phyloP scores from a whole-genome alignment of 2,888 invertebrate species.

The Lissocephala sabroskyi region DNA sequence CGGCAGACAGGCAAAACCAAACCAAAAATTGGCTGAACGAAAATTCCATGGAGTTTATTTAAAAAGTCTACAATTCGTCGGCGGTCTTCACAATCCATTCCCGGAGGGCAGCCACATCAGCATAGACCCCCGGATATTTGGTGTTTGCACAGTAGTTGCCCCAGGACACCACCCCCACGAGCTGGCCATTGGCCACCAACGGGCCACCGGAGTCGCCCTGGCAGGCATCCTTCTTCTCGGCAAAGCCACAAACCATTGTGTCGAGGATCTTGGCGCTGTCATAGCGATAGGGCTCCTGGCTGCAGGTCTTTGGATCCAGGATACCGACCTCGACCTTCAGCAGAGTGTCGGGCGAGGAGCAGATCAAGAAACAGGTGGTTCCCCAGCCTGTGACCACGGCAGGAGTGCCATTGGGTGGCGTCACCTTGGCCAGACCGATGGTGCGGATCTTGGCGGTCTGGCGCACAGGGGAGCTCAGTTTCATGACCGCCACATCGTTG shows the following conservation, averaged over 20 bases:
- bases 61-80: constrained; percentile 26
- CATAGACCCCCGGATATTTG: constrained; percentile 68
- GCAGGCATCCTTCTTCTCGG: constrained; percentile 64
- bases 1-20: no score
- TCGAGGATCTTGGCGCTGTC: constrained; percentile 35
- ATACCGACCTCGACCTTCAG: constrained; percentile 43
- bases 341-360: constrained; percentile 31
- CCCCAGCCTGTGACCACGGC: constrained; percentile 71
- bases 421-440: constrained; percentile 46
- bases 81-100: constrained; percentile 43
- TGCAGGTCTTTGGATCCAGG: constrained; percentile 26
- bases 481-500: constrained; percentile 72
- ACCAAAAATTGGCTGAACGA: no score
- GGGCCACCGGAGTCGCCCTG: constrained; percentile 73
- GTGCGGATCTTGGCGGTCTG: constrained; percentile 37
- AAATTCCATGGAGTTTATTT: background rate
- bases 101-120: constrained; percentile 45
- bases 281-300: constrained; percentile 28
- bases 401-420: constrained; percentile 50
- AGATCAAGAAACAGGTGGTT: constrained; percentile 47
- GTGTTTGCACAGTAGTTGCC: constrained; percentile 65
- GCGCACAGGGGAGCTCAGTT: constrained; percentile 57
- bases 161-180: constrained; percentile 71
- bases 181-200: constrained; percentile 43
- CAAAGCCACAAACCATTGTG: constrained; percentile 67